phyloP scores from a whole-genome alignment of 2,888 invertebrate species.

The Lasioglossum zephyrum region DNA sequence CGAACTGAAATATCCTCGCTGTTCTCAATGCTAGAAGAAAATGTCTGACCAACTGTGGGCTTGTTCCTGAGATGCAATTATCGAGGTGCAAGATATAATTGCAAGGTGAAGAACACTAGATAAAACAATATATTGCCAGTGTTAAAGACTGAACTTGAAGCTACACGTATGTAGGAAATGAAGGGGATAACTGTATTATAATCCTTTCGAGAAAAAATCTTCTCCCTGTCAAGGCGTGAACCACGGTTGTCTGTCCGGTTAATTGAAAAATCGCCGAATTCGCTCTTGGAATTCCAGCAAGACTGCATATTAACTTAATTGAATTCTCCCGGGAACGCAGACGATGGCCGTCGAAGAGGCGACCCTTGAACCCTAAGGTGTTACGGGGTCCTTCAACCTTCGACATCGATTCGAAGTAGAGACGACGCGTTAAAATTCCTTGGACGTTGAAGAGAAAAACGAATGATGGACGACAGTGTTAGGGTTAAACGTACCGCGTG shows the following conservation, averaged over 20 bases:
- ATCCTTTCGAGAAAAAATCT: neutral
- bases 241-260: conserved; percentile 13
- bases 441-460: neutral
- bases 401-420: neutral
- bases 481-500: neutral
- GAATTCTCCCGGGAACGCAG: conserved; percentile 25
- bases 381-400: conserved; percentile 15
- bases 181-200: no score
- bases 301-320: conserved; percentile 37
- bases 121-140: neutral
- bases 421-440: neutral
- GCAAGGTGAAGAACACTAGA: neutral
- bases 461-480: neutral
- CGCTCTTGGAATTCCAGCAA: neutral
- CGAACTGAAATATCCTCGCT: neutral
- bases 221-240: neutral
- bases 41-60: neutral
- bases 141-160: neutral
- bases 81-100: no score
- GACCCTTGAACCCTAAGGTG: conserved; percentile 22
- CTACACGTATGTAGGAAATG: neutral
- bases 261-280: conserved; percentile 9
- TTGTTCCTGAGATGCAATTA: no score
- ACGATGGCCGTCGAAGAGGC: neutral
- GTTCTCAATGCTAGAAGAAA: neutral